Conservation (phyloP, 2,888 invertebrate genomes). For the Steinernema hermaphroditum region DNA sequence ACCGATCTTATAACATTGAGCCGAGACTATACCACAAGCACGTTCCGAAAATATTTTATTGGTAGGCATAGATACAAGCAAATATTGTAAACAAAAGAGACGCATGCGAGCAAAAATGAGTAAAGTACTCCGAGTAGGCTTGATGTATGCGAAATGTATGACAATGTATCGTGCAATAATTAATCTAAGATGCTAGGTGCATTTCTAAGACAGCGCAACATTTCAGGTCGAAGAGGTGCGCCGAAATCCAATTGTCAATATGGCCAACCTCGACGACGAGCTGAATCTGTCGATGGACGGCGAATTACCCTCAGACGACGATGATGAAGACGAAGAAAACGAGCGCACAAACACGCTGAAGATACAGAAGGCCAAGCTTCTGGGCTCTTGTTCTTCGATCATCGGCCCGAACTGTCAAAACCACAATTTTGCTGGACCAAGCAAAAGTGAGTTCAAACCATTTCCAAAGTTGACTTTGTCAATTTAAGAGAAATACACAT, state of each 20-base stretch:
- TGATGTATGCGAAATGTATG: too few species aligned
- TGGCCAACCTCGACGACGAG: conserved; percentile 65
- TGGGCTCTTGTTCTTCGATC: conserved; percentile 53
- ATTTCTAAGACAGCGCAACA: too few species aligned
- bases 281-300: conserved; percentile 57
- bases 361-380: conserved; percentile 32
- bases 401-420: conserved; percentile 40
- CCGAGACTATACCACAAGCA: too few species aligned
- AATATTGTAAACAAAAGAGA: too few species aligned
- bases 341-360: conserved; percentile 12
- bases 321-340: conserved; percentile 51
- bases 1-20: too few species aligned
- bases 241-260: conserved; percentile 53
- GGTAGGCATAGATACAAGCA: too few species aligned
- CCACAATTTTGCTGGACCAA: conserved; percentile 22
- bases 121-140: too few species aligned
- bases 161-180: too few species aligned
- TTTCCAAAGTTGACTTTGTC: too few species aligned
- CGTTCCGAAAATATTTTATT: too few species aligned
- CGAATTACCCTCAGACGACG: conserved; percentile 38
- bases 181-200: too few species aligned
- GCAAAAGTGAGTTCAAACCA: conserved; percentile 26
- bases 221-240: conserved; percentile 57
- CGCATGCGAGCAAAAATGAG: too few species aligned
- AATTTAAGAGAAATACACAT: conserved; percentile 46